phyloP scores from a whole-genome alignment of 2,113 vertebrate species.

The Eulacestoma nigropectus region DNA sequence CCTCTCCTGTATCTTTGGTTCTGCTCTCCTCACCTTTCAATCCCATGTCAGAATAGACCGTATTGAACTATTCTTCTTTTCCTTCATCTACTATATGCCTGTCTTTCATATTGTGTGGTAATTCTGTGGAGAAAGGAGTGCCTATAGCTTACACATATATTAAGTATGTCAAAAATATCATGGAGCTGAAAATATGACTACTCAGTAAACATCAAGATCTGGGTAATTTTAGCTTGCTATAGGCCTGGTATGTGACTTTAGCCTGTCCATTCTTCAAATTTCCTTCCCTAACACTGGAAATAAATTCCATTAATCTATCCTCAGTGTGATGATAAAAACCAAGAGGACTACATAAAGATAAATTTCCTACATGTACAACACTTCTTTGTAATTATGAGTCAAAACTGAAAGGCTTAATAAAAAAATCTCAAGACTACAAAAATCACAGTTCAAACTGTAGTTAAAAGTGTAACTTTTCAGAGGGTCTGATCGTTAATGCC shows the following conservation, averaged over 20 bases:
- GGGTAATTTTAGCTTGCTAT: neutral
- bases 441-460: neutral
- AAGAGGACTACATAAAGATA: neutral
- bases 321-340: neutral
- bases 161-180: neutral
- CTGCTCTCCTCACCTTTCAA: neutral
- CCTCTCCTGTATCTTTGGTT: neutral
- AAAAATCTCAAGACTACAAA: neutral
- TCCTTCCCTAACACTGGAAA: neutral
- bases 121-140: neutral
- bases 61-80: neutral
- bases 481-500: neutral
- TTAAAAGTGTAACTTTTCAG: neutral
- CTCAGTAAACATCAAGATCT: neutral
- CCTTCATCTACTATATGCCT: neutral
- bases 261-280: neutral
- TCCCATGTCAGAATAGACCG: neutral
- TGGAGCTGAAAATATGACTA: neutral
- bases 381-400: neutral
- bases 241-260: neutral
- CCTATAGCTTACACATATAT: neutral
- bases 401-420: neutral
- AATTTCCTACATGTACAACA: neutral
- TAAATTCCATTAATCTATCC: neutral
- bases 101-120: neutral